Evolutionary conservation across 2,113 vertebrate genomes (phyloP).

Genomic region (Phaethornis superciliosus): DNA sequence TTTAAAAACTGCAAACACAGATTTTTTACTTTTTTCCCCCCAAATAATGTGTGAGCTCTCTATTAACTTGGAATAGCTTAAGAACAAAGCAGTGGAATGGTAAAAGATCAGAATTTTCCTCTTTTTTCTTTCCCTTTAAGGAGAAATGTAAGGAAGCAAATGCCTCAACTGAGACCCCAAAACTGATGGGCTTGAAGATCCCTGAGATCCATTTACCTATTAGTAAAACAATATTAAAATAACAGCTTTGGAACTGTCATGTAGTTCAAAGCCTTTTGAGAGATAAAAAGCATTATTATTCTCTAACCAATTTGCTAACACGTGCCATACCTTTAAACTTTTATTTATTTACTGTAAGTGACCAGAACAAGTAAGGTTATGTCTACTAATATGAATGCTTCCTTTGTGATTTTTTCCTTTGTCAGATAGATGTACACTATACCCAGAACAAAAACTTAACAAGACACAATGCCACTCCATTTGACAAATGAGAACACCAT

Average conservation of each 20-base stretch:
- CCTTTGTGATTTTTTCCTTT: neutral
- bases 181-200: neutral
- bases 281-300: neutral
- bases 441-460: neutral
- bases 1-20: neutral
- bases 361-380: neutral
- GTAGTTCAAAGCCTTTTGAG: neutral
- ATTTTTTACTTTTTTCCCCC: neutral
- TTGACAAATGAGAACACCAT: neutral
- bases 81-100: neutral
- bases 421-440: neutral
- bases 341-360: neutral
- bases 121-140: neutral
- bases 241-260: neutral
- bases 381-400: neutral
- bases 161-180: neutral
- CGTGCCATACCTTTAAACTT: neutral
- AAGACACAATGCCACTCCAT: neutral
- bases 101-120: neutral
- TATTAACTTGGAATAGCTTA: neutral
- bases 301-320: neutral
- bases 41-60: neutral
- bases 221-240: neutral
- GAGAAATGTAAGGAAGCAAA: neutral
- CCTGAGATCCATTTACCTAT: neutral